A percentile compares a stretch with the other conserved stretches of the same genome.
phyloP scores from a whole-genome alignment of 2,113 vertebrate genomes.

The Astur gentilis region DNA sequence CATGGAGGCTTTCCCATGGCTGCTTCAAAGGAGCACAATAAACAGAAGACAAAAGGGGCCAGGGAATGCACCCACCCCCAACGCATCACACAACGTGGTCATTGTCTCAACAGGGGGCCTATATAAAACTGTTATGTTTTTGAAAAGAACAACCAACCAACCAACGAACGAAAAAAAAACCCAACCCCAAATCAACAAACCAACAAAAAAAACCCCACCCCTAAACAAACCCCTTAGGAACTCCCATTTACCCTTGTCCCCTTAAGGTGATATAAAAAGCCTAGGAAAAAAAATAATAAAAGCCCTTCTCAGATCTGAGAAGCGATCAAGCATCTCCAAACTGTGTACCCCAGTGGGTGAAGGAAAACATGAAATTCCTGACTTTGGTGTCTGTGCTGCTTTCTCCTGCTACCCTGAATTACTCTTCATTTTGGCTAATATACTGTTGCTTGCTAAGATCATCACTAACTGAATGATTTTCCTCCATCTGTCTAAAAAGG shows the following conservation, averaged over 20 bases:
- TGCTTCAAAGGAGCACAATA: neutral
- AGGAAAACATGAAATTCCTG: neutral
- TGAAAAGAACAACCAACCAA: neutral
- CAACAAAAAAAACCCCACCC: neutral
- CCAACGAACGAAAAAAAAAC: fast-evolving
- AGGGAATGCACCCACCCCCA: neutral
- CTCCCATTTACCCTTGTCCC: neutral
- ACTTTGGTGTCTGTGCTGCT: neutral
- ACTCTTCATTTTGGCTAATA: conserved; percentile 6
- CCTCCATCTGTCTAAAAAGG: neutral
- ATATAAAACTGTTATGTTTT: fast-evolving
- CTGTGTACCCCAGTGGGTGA: neutral
- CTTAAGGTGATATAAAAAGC: neutral
- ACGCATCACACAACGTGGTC: neutral
- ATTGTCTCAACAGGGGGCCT: fast-evolving
- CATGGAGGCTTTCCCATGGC: neutral
- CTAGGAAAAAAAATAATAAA: neutral
- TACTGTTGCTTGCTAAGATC: neutral
- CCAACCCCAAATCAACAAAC: neutral
- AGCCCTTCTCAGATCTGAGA: neutral
- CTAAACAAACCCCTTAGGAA: neutral
- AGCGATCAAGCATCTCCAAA: neutral
- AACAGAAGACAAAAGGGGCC: neutral
- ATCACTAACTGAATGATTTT: conserved; percentile 1
- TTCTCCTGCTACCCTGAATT: neutral